These are phyloP conservation scores for Apodemia hepburni DNA, from an alignment of 2,888 invertebrate species.

Conservation along the genomic window DNA sequence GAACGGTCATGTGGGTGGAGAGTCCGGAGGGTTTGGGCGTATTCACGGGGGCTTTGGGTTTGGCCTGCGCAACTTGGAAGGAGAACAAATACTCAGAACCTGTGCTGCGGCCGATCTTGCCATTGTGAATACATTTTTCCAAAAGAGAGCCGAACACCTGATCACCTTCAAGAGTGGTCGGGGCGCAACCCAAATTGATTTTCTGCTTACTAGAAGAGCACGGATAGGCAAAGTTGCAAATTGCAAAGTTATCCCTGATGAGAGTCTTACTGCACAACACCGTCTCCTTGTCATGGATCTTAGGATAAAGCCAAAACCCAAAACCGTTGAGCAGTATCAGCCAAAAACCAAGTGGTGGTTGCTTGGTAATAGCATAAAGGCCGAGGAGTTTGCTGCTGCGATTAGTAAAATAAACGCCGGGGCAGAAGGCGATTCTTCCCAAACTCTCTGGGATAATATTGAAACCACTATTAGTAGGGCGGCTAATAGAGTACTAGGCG, in stretches of 20 bases:
- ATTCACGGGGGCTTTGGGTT: slow-evolving; percentile 12
- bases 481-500: background rate
- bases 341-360: background rate
- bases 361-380: background rate
- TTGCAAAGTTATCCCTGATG: slow-evolving; percentile 2
- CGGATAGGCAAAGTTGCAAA: background rate
- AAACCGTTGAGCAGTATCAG: too few species aligned
- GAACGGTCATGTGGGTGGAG: slow-evolving; percentile 21
- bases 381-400: background rate
- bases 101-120: slow-evolving; percentile 5
- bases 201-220: background rate
- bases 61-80: background rate
- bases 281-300: too few species aligned
- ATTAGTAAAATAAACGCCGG: background rate
- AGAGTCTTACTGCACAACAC: background rate
- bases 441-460: background rate
- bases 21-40: background rate
- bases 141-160: background rate
- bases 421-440: background rate
- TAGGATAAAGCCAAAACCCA: too few species aligned
- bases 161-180: background rate
- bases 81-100: slow-evolving; percentile 12
- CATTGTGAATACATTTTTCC: slow-evolving; percentile 9
- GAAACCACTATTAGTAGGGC: background rate
- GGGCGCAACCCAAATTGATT: slow-evolving; percentile 5